A percentile compares a stretch with the other conserved stretches of the same genome.
These are phyloP conservation scores for Opisthocomus hoazin DNA, from an alignment of 2,113 vertebrate species.

Conservation along the genomic window DNA sequence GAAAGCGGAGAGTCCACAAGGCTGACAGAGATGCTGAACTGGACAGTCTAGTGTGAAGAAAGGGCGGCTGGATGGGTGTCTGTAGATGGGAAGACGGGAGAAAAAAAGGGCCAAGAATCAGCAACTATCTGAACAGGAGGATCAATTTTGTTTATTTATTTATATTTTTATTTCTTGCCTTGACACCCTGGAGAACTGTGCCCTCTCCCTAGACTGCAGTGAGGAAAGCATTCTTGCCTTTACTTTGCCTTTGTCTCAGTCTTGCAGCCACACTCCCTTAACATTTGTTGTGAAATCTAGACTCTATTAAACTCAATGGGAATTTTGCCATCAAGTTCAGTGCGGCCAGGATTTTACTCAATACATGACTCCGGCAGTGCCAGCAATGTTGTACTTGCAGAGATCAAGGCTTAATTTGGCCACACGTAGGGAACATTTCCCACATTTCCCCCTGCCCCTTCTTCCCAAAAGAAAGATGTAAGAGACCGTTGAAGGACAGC, in stretches of 20 bases:
- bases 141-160: neutral
- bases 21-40: constrained; percentile 17
- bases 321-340: neutral
- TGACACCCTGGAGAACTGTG: neutral
- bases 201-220: neutral
- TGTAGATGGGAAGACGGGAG: neutral
- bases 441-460: neutral
- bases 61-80: neutral
- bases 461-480: neutral
- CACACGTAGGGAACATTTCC: neutral
- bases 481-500: neutral
- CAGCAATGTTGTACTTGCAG: neutral
- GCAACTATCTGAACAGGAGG: neutral
- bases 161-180: neutral
- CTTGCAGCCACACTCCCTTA: neutral
- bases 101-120: neutral
- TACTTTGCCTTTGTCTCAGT: constrained; percentile 39
- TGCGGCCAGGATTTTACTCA: neutral
- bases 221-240: neutral
- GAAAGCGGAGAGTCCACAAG: neutral
- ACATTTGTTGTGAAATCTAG: constrained; percentile 20
- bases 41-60: neutral
- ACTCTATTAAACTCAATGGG: neutral
- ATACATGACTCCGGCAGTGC: neutral
- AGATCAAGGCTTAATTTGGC: neutral